Base-by-base conservation (phyloP, 2,888 invertebrate species). In the Spatulosminthurus flaviceps region DNA sequence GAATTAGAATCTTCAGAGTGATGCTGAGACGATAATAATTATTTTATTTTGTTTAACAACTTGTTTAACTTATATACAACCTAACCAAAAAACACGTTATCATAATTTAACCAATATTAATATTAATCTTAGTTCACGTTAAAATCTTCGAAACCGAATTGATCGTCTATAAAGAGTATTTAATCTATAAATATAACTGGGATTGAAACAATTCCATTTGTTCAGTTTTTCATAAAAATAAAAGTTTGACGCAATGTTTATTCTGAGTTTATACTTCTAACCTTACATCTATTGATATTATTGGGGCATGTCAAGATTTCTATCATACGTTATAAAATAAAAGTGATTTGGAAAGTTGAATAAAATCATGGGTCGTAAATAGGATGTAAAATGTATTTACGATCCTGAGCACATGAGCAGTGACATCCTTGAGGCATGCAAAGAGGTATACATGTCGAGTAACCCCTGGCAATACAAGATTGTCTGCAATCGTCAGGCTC, bases 1-100 rank as follows among this genome's bases (percentile, higher is more conserved):
- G 93, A 94, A 88, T 91, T 60, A 28, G 78, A 78, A 61, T 29
- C 74, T 16, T 60, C 74, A n/a, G 61, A 64, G 64, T 64, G 74
- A 74, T 19, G 24, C 24, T n/a, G 42, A 28, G 11, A 16, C 5
- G 24, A 13, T 34, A 26, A 41, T 29, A 22, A 19, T 43, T 41
- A 60, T 60, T 60, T 74, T 29, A 29, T 74, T 28, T 42, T 43
- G 67, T 67, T 76, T 42, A 67, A 67, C 34, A 43, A 67, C 41
- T 61, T 64, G 41, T 73, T 73, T 73, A 73, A 76, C 66, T 76
- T 76, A 76, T 43, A 43, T 28, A 71, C 70, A 74, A 60, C 60
- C 34, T 71, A 43, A 71, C 60, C 61, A 28, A 61, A 34, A 67
- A 74, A 22, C 29, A 74, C 51, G 51, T 51, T 51, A 51, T 51